These are phyloP conservation scores for Opisthocomus hoazin DNA, from an alignment of 2,113 vertebrate species.

Conservation along the genomic window DNA sequence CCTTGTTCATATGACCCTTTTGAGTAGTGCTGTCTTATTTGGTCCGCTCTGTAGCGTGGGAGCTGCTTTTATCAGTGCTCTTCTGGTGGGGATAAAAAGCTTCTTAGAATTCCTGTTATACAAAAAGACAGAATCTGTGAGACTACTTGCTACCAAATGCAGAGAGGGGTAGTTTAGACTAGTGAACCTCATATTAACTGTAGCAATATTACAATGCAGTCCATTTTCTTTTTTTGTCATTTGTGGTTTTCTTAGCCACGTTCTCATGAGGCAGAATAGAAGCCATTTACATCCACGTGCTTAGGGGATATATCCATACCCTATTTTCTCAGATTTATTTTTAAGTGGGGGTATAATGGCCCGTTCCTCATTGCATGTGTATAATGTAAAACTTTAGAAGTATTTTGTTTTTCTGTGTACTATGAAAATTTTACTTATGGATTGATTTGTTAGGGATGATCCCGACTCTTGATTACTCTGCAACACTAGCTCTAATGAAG, in stretches of 20 bases:
- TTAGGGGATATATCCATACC: not conserved
- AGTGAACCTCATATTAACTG: not conserved
- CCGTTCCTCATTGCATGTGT: not conserved
- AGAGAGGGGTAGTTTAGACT: not conserved
- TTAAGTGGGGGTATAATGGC: not conserved
- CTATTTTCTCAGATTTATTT: not conserved
- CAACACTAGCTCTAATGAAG: not conserved
- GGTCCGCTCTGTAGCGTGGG: not conserved
- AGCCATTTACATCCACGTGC: not conserved
- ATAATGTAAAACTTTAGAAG: not conserved
- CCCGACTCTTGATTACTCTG: accelerated
- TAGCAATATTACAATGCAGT: not conserved
- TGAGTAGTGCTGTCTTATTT: not conserved
- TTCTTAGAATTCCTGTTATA: not conserved
- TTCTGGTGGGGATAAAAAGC: not conserved
- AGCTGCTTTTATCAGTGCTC: not conserved
- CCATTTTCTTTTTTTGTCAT: not conserved
- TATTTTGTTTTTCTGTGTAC: not conserved
- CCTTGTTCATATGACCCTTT: not conserved
- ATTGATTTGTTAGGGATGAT: not conserved
- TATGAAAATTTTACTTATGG: not conserved
- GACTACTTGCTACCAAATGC: not conserved
- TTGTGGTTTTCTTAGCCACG: not conserved
- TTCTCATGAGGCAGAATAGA: not conserved
- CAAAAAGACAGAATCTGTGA: not conserved